A percentile compares a stretch with the other conserved stretches of the same genome.
These are phyloP conservation scores for Karalla daura DNA, from an alignment of 2,797 vertebrate species.

Conservation along the genomic window DNA sequence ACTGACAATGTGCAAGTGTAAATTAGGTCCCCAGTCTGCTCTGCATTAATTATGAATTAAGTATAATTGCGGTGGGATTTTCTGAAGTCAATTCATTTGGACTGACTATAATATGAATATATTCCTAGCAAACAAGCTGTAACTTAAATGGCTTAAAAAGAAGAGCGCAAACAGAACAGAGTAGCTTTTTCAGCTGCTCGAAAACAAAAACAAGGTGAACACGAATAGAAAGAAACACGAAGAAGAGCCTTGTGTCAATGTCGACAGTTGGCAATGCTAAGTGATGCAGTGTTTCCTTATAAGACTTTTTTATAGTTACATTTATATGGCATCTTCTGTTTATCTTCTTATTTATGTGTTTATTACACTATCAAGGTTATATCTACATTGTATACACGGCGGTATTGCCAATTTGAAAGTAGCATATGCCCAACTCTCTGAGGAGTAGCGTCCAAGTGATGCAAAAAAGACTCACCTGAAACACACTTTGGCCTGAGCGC, in stretches of 20 bases:
- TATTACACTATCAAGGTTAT: conserved; percentile 29
- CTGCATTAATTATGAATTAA: conserved; percentile 87
- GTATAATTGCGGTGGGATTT: conserved; percentile 85
- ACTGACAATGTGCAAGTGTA: conserved; percentile 83
- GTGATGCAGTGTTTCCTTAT: conserved; percentile 11
- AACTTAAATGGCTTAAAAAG: conserved; percentile 51
- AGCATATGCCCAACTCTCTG: neutral
- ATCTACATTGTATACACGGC: conserved; percentile 22
- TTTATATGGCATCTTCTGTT: conserved; percentile 30
- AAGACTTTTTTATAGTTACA: neutral
- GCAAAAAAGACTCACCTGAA: conserved; percentile 27
- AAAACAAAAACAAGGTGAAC: conserved; percentile 44
- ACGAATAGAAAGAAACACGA: conserved; percentile 23
- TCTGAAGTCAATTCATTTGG: conserved; percentile 82
- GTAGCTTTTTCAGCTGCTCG: conserved; percentile 25
- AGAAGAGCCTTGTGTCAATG: conserved; percentile 16
- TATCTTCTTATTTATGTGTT: conserved; percentile 27
- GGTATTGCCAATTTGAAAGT: conserved; percentile 20
- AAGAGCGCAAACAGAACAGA: conserved; percentile 20
- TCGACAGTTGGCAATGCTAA: conserved; percentile 1
- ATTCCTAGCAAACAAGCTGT: conserved; percentile 65
- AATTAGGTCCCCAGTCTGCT: conserved; percentile 85
- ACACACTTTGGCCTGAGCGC: conserved; percentile 4
- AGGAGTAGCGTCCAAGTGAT: conserved; percentile 7
- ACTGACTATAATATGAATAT: conserved; percentile 78